Conservation (phyloP, 2,888 invertebrate species). For the Rhodophaea formosa region DNA sequence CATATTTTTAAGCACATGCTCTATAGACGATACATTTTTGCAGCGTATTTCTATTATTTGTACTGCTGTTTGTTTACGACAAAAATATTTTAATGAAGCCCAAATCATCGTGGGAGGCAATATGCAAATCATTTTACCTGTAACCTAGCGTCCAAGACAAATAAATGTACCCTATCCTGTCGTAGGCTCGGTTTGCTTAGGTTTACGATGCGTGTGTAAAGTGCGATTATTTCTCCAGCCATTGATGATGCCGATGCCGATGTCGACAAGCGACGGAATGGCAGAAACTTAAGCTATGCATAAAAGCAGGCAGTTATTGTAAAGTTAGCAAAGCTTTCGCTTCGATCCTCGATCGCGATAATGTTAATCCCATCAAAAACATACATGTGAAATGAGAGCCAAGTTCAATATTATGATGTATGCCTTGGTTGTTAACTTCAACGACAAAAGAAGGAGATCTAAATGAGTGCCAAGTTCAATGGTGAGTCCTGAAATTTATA, state of each 20-base stretch:
- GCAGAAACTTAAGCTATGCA: not conserved
- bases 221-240: constrained; percentile 63
- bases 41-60: not conserved
- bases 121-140: constrained; percentile 79
- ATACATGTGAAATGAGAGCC: no score
- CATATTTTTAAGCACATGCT: no score
- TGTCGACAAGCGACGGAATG: constrained; percentile 39
- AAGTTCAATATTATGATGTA: no score
- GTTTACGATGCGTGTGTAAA: constrained; percentile 76
- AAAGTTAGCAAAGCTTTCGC: no score
- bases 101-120: constrained; percentile 73
- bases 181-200: constrained; percentile 66
- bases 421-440: no score
- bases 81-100: constrained; percentile 41
- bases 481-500: no score
- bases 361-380: no score
- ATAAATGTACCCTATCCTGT: constrained; percentile 66
- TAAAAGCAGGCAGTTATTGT: no score
- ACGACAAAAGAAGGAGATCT: no score
- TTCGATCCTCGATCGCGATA: no score
- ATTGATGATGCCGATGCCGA: constrained; percentile 56
- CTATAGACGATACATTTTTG: no score
- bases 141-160: constrained; percentile 65
- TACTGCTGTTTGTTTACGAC: constrained; percentile 20
- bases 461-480: no score